Evolutionary conservation across 1,140 invertebrate species (phyloP), one percentile per base, ranked within the genome.

Genomic region (Papilio dardanus): DNA sequence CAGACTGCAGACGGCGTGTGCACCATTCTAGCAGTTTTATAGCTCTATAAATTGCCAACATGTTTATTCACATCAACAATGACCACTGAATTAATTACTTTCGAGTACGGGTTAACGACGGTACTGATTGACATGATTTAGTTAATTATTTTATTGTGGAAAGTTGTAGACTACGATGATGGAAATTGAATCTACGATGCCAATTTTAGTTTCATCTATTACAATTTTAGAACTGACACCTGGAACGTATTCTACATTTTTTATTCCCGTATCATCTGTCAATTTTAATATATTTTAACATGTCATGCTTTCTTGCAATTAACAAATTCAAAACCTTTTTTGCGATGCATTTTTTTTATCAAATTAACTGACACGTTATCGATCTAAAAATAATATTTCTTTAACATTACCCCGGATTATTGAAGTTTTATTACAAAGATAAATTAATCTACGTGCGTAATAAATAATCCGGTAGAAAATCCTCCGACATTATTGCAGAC

Each of bases 21-120:
- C 31, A 69, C 31, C 35, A 40, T 69, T 69, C 67, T 69, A 69
- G 33, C 31, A 35, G 33, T 69, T 69, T 69, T 69, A 69, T 69
- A 69, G 67, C 31, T n/a, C 35, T 24, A 40, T 69, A 69, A 69
- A 69, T 69, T 62, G 54, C 54, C 54, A 62, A 62, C 54, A 30
- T 62, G 54, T 62, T 62, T 62, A 62, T 62, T 62, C 54, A 62
- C 54, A 69, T 69, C 67, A 37, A 69, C 67, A 69, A 40, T 37
- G 33, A 8, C 35, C 31, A 69, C 67, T 37, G 67, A 69, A 69
- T 68, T 68, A 35, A 68, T 68, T 69, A 40, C 31, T 40, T 69
- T 35, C 35, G 67, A 69, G 35, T 40, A 40, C 19, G 21, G 31
- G 67, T 69, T 69, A 69, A 69, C 33, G 35, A 69, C 33, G 35